phyloP scores from a whole-genome alignment of 2,888 invertebrate species.

The Linnaemya tessellans region DNA sequence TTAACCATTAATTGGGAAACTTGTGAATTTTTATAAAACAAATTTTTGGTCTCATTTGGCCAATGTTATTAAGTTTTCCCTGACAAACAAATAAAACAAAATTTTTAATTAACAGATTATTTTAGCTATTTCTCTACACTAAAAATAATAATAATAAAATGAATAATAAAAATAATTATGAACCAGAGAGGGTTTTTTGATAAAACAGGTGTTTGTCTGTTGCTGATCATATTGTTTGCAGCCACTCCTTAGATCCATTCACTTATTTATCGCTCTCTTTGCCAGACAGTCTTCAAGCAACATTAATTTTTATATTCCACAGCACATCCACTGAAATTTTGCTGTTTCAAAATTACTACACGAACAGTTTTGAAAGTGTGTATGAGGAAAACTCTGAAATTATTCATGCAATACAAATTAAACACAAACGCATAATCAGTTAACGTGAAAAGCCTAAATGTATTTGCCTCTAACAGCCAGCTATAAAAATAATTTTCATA shows the following conservation, averaged over 20 bases:
- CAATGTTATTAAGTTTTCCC: too few relatives aligned
- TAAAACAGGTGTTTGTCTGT: constrained; percentile 8
- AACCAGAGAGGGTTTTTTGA: neutral
- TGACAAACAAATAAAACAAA: too few relatives aligned
- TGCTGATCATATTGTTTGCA: neutral
- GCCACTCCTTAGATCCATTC: constrained; percentile 19
- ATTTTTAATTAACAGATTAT: too few relatives aligned
- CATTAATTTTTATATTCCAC: constrained; percentile 51
- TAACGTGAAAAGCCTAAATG: constrained; percentile 69
- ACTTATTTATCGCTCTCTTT: neutral
- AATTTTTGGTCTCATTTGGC: too few relatives aligned
- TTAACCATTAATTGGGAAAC: too few relatives aligned
- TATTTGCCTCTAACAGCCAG: neutral
- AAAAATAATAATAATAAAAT: too few relatives aligned
- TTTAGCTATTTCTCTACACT: neutral
- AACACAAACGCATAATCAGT: constrained; percentile 80
- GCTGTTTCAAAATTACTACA: constrained; percentile 24
- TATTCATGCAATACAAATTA: constrained; percentile 76
- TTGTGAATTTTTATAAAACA: too few relatives aligned
- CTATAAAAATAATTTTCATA: neutral
- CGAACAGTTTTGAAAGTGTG: neutral
- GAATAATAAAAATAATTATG: neutral
- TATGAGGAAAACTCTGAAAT: constrained; percentile 27
- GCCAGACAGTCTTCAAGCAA: constrained; percentile 41
- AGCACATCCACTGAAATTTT: constrained; percentile 23